Evolutionary conservation across 2,888 invertebrate genomes (phyloP), one percentile per base, ranked within the genome.

Genomic region (Tinea trinotella): DNA sequence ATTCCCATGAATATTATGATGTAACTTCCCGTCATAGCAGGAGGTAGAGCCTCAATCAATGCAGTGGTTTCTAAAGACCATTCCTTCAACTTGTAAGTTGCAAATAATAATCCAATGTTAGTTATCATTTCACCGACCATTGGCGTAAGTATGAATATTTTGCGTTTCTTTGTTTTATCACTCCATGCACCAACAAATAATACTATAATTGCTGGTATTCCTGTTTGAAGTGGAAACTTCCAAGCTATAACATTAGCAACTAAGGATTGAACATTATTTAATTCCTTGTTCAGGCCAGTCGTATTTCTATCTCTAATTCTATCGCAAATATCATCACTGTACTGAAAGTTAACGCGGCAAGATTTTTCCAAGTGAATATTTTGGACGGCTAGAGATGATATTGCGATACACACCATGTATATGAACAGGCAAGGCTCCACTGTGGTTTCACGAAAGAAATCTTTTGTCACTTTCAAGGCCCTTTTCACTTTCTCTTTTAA

Each of bases 371-470:
- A 78, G 62, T 89, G 88, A 74, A 90, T 80, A 57, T 87, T 88
- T 58, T 81, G 78, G 7, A 89, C 79, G 0, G 89, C 88, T 19
- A 90, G 67, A 36, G 91, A 90, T 0, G 94, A 92, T 18, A 90
- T 68, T 1, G 89, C 87, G 48, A 88, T 89, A 57, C 91, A 90
- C 68, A 91, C 75, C 66, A 91, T 89, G 66, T 90, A 91, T 58
- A 87, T 79, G 58, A 90, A 88, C 58, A 91, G 68, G 61, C 91
- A 89, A 7, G 91, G 91, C 62, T 92, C 91, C 1, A 92, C 90
- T 0, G 91, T 90, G 1, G 77, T 82, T 62, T 85, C 84, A 1
- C 67, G 65, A 30, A 77, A 65, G 56, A 74, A 64, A 60, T 63
- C 62, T 59, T 74, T 78, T 12, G 90, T 59, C 36, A 66, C 66